Percentiles rank a stretch among this genome's conserved stretches.
Evolutionary conservation across 2,113 vertebrate genomes (phyloP).

Genomic region (Smithornis capensis): DNA sequence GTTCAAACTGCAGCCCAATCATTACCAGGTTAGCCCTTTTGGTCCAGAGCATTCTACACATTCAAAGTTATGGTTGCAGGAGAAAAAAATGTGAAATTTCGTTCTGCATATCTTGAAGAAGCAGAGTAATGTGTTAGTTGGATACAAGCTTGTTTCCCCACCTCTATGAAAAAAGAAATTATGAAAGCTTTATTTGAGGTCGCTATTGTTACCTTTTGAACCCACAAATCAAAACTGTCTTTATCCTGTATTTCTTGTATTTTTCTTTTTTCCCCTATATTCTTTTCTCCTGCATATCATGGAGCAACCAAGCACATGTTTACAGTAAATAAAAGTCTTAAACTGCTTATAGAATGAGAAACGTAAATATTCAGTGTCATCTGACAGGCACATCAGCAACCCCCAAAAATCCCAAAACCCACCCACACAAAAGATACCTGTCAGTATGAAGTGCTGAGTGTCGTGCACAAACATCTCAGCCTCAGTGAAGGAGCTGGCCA

Average conservation of each 20-base stretch:
- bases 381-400: not conserved
- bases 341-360: not conserved
- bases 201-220: not conserved
- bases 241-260: not conserved
- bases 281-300: not conserved
- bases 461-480: not conserved
- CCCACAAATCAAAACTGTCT: not conserved
- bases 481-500: rapidly evolving
- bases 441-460: not conserved
- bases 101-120: not conserved
- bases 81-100: not conserved
- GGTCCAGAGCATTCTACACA: not conserved
- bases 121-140: not conserved
- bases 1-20: rapidly evolving
- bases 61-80: not conserved
- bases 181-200: not conserved
- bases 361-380: not conserved
- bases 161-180: not conserved
- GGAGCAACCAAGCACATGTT: not conserved
- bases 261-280: not conserved
- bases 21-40: not conserved
- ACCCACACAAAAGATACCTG: not conserved
- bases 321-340: not conserved
- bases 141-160: not conserved
- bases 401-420: not conserved